Base-by-base conservation (phyloP, 2,888 invertebrate species). In the Luperina nickerlii region DNA sequence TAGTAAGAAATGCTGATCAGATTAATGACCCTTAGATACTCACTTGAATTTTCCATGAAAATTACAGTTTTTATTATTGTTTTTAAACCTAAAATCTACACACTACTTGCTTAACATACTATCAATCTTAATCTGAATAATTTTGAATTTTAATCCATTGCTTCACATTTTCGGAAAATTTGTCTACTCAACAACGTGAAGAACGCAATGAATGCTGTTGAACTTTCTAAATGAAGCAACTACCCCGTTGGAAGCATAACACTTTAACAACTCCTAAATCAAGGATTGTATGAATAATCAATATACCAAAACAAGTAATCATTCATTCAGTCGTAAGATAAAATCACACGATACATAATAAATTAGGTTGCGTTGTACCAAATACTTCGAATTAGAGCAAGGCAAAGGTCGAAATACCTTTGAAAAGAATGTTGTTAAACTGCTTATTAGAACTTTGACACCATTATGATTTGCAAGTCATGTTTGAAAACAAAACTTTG, bases 401-500 rank as follows among this genome's bases (percentile, higher is more conserved):
- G 82, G 79, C 62, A 73, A 78, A 74, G 82, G 79, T 81, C 67
- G 13, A 57, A 78, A 73, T 73, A 84, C 62, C 38, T 78, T 76
- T 65, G 27, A 75, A 79, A 82, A 78, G 67, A 86, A 87, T 82
- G 81, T 76, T 67, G 87, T 67, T 66, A 38, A 63, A 71, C 73
- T 78, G 63, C 76, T 74, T 32, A 60, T 18, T 60, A 81, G 71
- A 70, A 70, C 42, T 71, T 68, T 87, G 79, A 74, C 77, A 81
- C 62, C 65, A 68, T 79, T 77, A 48, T 20, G 7, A 73, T 74
- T 74, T 70, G 38, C 20, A 42, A 68, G 66, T 38, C 66, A 74
- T 65, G 45, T 65, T 57, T 48, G 45, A 63, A 72, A 75, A 74
- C 70, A 66, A 73, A 72, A 38, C 27, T 60, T 66, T 67, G 67